Percentiles rank a stretch among this genome's conserved stretches.
phyloP scores from a whole-genome alignment of 37 sponge, comb jelly and placozoan species.

The Agelas oroides region DNA sequence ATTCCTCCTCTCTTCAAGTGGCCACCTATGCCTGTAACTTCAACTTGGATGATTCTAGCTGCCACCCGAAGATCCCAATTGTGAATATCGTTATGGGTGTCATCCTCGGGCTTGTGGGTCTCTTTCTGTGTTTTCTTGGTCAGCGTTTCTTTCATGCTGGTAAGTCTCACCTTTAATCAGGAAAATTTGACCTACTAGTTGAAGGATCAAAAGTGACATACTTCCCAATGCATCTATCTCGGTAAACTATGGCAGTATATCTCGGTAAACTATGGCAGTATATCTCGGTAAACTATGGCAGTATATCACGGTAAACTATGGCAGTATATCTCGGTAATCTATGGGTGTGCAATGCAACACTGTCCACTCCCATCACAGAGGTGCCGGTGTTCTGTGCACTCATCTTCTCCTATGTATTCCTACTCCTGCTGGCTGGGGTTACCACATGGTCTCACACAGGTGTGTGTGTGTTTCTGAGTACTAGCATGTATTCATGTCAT shows the following conservation, averaged over 20 bases:
- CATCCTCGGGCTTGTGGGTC: conserved; percentile 23
- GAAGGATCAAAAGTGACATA: no score
- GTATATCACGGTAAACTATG: no score
- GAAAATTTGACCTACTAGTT: no score
- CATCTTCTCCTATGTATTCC: background rate
- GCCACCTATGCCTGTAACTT: conserved; percentile 58
- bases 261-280: no score
- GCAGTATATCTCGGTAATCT: no score
- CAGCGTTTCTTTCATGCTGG: conserved; percentile 56
- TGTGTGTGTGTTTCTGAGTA: background rate
- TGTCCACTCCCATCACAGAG: background rate
- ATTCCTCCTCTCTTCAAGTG: background rate
- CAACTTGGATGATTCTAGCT: background rate
- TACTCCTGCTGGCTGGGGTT: background rate
- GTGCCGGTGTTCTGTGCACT: background rate
- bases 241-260: no score
- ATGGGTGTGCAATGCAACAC: no score
- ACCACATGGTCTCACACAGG: conserved; percentile 11
- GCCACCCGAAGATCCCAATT: background rate
- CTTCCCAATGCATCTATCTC: no score
- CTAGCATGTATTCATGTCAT: no score
- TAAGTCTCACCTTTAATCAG: background rate
- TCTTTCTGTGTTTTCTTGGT: conserved; percentile 40
- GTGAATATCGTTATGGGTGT: conserved; percentile 18
- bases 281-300: no score